These are phyloP conservation scores for Zygogramma bicolorata DNA, from an alignment of 2,888 invertebrate genomes.

Conservation along the genomic window DNA sequence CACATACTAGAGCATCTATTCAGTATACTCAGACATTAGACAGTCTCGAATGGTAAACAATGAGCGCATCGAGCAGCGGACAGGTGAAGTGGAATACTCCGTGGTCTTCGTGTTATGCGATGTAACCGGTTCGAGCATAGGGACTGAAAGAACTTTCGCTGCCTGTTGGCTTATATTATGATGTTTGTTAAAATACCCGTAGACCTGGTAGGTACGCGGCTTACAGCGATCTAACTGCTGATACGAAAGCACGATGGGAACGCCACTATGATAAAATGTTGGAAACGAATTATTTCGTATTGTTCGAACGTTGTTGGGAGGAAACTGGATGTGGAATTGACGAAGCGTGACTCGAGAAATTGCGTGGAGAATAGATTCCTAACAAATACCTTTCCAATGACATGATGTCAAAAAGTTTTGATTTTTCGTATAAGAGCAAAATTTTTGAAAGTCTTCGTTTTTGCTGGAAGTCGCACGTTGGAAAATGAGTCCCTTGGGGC, in stretches of 20 bases:
- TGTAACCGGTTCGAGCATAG: conserved; percentile 35
- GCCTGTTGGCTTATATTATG: not conserved
- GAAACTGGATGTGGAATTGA: not conserved
- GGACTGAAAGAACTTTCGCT: conserved; percentile 11
- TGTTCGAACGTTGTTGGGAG: not conserved
- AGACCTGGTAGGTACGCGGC: conserved; percentile 6
- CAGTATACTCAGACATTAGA: not conserved
- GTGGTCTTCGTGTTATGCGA: conserved; percentile 31
- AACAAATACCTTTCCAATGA: no score
- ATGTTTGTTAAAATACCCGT: conserved; percentile 1
- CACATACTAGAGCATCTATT: not conserved
- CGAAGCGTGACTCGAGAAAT: not conserved
- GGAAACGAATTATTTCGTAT: conserved; percentile 5
- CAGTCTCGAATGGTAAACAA: conserved; percentile 24
- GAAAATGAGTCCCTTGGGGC: no score
- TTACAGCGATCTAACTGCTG: not conserved
- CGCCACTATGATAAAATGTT: not conserved
- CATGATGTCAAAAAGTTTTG: no score
- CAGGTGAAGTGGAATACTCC: conserved; percentile 39
- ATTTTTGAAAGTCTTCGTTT: no score
- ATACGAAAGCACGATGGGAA: conserved; percentile 7
- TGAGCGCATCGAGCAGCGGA: conserved; percentile 24
- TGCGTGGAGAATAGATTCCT: not conserved
- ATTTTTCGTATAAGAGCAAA: no score
- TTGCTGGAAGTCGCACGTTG: no score